phyloP scores from a whole-genome alignment of 2,113 vertebrate species.

The Anguilla rostrata region DNA sequence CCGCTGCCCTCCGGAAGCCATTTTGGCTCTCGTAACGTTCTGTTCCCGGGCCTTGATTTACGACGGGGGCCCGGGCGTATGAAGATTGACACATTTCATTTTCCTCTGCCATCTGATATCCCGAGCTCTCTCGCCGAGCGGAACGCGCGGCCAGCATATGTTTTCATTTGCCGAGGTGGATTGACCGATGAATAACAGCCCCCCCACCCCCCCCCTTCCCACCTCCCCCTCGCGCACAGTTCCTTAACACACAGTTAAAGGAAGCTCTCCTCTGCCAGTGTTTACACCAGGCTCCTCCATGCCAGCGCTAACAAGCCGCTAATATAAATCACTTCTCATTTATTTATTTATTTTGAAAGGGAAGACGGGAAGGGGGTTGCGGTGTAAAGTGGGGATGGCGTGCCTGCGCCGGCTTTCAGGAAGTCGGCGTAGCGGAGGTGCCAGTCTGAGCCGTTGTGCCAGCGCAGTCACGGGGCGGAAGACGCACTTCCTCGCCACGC shows the following conservation, averaged over 20 bases:
- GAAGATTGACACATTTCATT: constrained; percentile 49
- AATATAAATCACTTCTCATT: constrained; percentile 33
- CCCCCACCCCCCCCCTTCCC: background rate
- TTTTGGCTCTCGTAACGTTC: constrained; percentile 24
- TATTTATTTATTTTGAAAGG: background rate
- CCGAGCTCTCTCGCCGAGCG: constrained; percentile 43
- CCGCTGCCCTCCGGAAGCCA: constrained; percentile 14
- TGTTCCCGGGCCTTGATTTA: constrained; percentile 11
- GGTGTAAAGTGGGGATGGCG: constrained; percentile 37
- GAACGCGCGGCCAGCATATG: constrained; percentile 37
- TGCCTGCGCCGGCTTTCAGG: constrained; percentile 33
- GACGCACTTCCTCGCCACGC: background rate
- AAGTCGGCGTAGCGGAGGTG: constrained; percentile 36
- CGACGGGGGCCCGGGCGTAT: constrained; percentile 30
- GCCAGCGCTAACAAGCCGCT: constrained; percentile 36
- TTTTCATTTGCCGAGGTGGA: constrained; percentile 52
- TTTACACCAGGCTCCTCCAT: constrained; percentile 30
- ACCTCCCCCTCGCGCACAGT: constrained; percentile 18
- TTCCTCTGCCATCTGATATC: constrained; percentile 30
- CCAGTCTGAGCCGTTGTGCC: constrained; percentile 36
- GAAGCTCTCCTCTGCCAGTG: constrained; percentile 32
- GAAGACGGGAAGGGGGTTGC: background rate
- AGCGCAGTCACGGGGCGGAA: background rate
- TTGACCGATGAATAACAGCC: constrained; percentile 48
- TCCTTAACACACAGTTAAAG: constrained; percentile 44